Percentiles rank a stretch among this genome's conserved stretches.
Evolutionary conservation across 2,797 vertebrate species (phyloP).

Genomic region (Cynodonichthys magdalenae): DNA sequence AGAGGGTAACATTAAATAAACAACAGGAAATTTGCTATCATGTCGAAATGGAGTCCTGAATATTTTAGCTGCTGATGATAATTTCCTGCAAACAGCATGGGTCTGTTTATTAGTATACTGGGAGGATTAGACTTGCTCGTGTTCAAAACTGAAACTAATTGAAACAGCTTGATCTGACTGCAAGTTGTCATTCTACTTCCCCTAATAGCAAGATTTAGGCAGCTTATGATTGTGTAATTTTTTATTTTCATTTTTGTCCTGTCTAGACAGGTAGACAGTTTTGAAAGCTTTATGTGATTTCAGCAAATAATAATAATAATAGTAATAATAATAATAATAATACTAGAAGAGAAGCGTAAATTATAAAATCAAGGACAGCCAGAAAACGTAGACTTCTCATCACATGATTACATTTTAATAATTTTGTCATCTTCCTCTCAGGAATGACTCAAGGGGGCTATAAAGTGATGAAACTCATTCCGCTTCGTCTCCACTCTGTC

Average conservation of each 20-base stretch:
- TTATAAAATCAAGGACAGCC: slow-evolving; percentile 41
- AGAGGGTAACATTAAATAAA: not conserved
- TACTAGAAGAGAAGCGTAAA: slow-evolving; percentile 8
- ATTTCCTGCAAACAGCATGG: slow-evolving; percentile 37
- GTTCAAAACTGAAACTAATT: slow-evolving; percentile 48
- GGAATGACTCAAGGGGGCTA: slow-evolving; percentile 53
- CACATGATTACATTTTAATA: slow-evolving; percentile 54
- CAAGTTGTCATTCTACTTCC: slow-evolving; percentile 36
- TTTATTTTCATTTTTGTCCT: slow-evolving; percentile 29
- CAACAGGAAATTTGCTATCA: not conserved
- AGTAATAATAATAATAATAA: slow-evolving; percentile 5
- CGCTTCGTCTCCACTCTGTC: slow-evolving; percentile 43
- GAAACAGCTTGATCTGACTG: slow-evolving; percentile 46
- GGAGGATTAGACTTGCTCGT: slow-evolving; percentile 51
- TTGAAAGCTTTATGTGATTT: slow-evolving; percentile 20
- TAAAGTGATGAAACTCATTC: slow-evolving; percentile 61
- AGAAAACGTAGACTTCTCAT: slow-evolving; percentile 40
- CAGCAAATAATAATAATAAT: slow-evolving; percentile 14
- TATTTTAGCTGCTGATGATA: slow-evolving; percentile 34
- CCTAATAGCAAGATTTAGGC: slow-evolving; percentile 50
- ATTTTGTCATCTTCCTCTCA: slow-evolving; percentile 57
- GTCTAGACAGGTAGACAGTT: slow-evolving; percentile 33
- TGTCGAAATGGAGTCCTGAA: slow-evolving; percentile 7
- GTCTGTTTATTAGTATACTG: slow-evolving; percentile 44
- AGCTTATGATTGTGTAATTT: slow-evolving; percentile 48